Conservation (phyloP, 2,113 vertebrate genomes). For the Fulmarus glacialis region DNA sequence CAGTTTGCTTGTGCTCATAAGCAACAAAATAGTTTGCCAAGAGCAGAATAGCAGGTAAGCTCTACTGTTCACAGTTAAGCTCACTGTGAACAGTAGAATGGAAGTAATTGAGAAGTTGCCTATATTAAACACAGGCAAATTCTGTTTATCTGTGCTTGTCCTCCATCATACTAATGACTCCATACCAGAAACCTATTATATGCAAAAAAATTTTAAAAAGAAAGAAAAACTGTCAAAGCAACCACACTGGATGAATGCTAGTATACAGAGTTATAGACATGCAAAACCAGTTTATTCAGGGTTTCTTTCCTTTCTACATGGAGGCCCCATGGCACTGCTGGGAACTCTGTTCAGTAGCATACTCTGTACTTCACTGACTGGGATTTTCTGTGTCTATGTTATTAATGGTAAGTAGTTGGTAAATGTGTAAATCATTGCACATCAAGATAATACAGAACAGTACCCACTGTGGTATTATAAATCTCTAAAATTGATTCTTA, state of each 20-base stretch:
- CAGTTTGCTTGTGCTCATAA: not conserved
- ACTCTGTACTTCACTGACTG: not conserved
- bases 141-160: not conserved
- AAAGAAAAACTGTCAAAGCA: not conserved
- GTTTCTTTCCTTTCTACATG: not conserved
- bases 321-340: not conserved
- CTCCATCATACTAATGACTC: not conserved
- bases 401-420: slow-evolving; percentile 48
- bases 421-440: slow-evolving; percentile 46
- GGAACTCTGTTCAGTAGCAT: not conserved
- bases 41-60: not conserved
- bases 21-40: not conserved
- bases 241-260: not conserved
- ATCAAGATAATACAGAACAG: slow-evolving; percentile 30
- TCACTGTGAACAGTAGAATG: not conserved
- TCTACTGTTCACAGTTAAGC: not conserved
- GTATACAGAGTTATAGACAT: not conserved
- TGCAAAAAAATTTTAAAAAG: not conserved
- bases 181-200: not conserved
- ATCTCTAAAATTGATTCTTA: slow-evolving; percentile 62
- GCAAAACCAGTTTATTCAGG: not conserved
- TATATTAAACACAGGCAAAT: not conserved
- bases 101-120: not conserved
- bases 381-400: slow-evolving; percentile 13
- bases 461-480: slow-evolving; percentile 36